A percentile compares a stretch with the other conserved stretches of the same genome.
Evolutionary conservation across 2,797 vertebrate genomes (phyloP).

Genomic region (Coilia nasus): DNA sequence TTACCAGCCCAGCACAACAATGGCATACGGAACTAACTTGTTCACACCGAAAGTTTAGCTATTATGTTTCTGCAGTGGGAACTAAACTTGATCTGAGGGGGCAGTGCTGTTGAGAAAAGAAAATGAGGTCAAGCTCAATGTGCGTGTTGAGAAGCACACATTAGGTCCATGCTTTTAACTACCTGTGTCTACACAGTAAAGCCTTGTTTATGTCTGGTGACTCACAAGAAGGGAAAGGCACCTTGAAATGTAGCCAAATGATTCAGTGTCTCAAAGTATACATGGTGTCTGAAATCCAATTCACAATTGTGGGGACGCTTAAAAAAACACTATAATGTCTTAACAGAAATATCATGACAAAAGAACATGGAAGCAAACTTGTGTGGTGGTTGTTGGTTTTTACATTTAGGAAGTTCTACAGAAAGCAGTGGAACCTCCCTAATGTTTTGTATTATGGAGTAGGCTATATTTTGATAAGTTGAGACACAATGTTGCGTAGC

Average conservation of each 20-base stretch:
- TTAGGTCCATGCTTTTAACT: not conserved
- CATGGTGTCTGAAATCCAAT: not conserved
- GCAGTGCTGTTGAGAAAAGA: not conserved
- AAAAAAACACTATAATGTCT: not conserved
- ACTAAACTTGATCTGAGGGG: not conserved
- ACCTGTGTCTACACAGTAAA: not conserved
- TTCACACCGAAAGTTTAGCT: not conserved
- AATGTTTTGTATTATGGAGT: not conserved
- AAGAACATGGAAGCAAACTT: not conserved
- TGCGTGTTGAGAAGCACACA: not conserved
- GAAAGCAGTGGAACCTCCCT: not conserved
- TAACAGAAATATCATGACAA: not conserved
- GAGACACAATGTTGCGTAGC: not conserved
- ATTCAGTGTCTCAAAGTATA: not conserved
- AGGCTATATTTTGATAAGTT: not conserved
- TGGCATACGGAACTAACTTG: slow-evolving; percentile 32
- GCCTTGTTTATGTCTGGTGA: not conserved
- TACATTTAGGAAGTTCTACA: not conserved
- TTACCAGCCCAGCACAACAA: slow-evolving; percentile 24
- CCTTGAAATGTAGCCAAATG: not conserved
- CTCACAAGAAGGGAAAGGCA: not conserved
- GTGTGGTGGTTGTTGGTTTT: not conserved
- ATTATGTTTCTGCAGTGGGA: not conserved
- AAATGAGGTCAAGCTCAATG: not conserved
- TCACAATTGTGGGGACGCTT: not conserved